A percentile compares a stretch with the other conserved stretches of the same genome.
phyloP scores from a whole-genome alignment of 2,113 vertebrate species.

The Bubo bubo region DNA sequence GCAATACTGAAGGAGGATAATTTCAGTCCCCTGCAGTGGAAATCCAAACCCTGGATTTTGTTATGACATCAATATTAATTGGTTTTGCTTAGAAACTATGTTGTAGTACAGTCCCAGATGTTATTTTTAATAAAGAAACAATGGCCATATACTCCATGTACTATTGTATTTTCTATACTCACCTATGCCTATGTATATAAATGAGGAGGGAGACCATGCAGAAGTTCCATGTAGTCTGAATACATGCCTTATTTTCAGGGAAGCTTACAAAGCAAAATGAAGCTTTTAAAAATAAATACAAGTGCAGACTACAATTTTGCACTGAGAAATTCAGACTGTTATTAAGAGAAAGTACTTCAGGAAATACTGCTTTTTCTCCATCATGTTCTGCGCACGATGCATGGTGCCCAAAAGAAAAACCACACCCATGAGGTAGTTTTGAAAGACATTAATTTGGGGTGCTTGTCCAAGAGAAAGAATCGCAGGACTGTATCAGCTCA shows the following conservation, averaged over 20 bases:
- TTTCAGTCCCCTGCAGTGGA: neutral
- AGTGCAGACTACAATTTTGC: neutral
- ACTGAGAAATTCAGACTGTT: neutral
- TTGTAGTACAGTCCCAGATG: neutral
- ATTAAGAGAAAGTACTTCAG: neutral
- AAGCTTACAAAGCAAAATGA: neutral
- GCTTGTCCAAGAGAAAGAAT: neutral
- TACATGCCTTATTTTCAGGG: neutral
- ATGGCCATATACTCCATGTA: neutral
- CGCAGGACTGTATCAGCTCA: fast-evolving
- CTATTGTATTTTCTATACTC: neutral
- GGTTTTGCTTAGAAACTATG: neutral
- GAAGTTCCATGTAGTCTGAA: neutral
- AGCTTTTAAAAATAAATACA: neutral
- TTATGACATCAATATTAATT: neutral
- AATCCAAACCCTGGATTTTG: neutral
- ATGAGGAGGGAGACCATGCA: neutral
- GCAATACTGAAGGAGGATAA: neutral
- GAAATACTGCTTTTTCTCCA: neutral
- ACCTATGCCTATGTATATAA: neutral
- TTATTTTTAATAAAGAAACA: neutral
- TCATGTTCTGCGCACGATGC: fast-evolving
- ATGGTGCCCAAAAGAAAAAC: neutral
- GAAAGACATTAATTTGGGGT: neutral
- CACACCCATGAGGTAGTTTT: neutral